phyloP scores from a whole-genome alignment of 2,888 invertebrate genomes.

The Lithosia quadra region DNA sequence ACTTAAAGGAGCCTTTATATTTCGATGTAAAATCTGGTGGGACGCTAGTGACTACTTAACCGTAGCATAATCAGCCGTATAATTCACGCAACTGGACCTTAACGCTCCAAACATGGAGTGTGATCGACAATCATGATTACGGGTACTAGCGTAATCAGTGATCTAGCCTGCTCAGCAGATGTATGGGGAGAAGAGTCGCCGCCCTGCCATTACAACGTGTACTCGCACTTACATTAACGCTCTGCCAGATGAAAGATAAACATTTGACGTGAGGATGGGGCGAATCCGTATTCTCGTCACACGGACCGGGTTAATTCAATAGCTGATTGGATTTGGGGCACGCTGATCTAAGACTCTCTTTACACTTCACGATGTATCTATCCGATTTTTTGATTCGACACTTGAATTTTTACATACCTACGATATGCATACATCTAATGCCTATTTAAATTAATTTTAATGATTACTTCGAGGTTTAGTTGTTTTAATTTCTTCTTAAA shows the following conservation, averaged over 20 bases:
- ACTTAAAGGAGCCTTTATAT: not conserved
- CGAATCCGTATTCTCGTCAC: slow-evolving; percentile 86
- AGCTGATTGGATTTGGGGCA: slow-evolving; percentile 86
- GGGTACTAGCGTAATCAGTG: slow-evolving; percentile 49
- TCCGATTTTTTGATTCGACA: slow-evolving; percentile 35
- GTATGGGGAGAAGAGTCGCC: slow-evolving; percentile 56
- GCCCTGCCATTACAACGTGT: slow-evolving; percentile 72
- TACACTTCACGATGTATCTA: slow-evolving; percentile 62
- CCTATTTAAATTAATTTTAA: not conserved
- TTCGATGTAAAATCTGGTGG: not conserved
- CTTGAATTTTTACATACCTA: not conserved
- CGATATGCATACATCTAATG: not conserved
- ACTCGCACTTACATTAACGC: slow-evolving; percentile 80
- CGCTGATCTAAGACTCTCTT: slow-evolving; percentile 75
- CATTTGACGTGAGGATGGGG: slow-evolving; percentile 84
- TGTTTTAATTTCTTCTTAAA: not conserved
- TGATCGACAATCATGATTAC: slow-evolving; percentile 23
- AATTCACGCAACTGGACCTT: slow-evolving; percentile 13
- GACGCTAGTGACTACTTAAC: not conserved
- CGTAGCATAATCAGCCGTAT: slow-evolving; percentile 3
- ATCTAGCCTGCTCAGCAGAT: slow-evolving; percentile 69
- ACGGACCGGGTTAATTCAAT: slow-evolving; percentile 85
- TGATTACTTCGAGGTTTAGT: not conserved
- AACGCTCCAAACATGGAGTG: slow-evolving; percentile 42
- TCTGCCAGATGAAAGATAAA: slow-evolving; percentile 85